phyloP scores from a whole-genome alignment of 2,113 vertebrate genomes.

The Turdus rufiventris region DNA sequence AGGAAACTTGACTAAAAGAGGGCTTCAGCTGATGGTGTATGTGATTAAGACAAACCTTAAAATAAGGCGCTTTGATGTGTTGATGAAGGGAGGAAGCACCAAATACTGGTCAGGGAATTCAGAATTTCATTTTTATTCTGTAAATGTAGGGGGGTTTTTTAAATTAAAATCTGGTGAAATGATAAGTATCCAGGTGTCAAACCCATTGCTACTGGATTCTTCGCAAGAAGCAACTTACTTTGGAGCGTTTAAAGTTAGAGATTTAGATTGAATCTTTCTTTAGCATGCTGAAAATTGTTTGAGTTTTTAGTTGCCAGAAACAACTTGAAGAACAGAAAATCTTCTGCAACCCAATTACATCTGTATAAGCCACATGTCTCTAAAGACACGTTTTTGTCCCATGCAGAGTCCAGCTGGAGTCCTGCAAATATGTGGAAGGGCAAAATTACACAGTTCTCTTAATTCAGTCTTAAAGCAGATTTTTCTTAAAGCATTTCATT shows the following conservation, averaged over 20 bases:
- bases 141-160: slow-evolving; percentile 88
- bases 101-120: slow-evolving; percentile 82
- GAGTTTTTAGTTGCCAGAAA: slow-evolving; percentile 9
- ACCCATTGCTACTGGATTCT: slow-evolving; percentile 85
- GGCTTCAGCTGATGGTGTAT: slow-evolving; percentile 89
- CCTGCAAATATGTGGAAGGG: neutral
- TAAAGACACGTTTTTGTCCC: neutral
- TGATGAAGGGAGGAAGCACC: slow-evolving; percentile 92
- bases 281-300: neutral
- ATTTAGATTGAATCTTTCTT: slow-evolving; percentile 75
- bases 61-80: slow-evolving; percentile 72
- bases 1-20: slow-evolving; percentile 71
- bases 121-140: slow-evolving; percentile 92
- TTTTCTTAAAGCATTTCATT: neutral
- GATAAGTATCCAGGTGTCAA: slow-evolving; percentile 87
- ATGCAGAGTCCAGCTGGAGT: neutral
- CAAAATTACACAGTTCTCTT: neutral
- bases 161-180: slow-evolving; percentile 82
- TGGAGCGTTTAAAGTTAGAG: slow-evolving; percentile 89
- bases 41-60: slow-evolving; percentile 83
- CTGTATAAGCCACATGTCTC: neutral
- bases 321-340: slow-evolving; percentile 43
- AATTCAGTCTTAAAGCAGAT: neutral
- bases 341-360: neutral
- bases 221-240: slow-evolving; percentile 90